A percentile compares a stretch with the other conserved stretches of the same genome.
These are phyloP conservation scores for Peribatodes rhomboidaria DNA, from an alignment of 2,888 invertebrate species.

Conservation along the genomic window DNA sequence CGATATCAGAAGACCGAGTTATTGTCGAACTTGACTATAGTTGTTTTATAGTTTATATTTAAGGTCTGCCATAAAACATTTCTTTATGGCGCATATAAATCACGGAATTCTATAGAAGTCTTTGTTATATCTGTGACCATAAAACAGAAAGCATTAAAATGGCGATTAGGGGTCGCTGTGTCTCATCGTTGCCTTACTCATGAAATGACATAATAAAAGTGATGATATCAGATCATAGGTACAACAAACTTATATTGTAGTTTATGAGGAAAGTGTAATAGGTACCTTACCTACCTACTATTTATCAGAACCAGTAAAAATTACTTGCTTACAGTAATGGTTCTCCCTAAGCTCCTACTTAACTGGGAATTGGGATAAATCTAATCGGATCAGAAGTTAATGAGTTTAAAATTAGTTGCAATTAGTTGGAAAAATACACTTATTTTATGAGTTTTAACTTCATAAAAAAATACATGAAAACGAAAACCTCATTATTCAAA, in stretches of 20 bases:
- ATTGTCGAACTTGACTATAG: constrained; percentile 36
- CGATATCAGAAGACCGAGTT: constrained; percentile 31
- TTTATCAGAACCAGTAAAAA: too few relatives aligned
- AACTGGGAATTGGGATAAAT: too few relatives aligned
- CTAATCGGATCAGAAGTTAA: not conserved
- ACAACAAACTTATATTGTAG: too few relatives aligned
- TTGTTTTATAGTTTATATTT: constrained; percentile 47
- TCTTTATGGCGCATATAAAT: constrained; percentile 61
- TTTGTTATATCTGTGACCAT: constrained; percentile 62
- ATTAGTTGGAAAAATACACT: too few relatives aligned
- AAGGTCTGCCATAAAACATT: constrained; percentile 50
- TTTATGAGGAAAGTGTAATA: not conserved
- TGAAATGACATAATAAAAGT: constrained; percentile 55
- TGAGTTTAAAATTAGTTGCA: not conserved
- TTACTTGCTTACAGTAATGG: too few relatives aligned
- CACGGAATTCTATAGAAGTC: constrained; percentile 58
- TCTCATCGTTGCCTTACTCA: constrained; percentile 60
- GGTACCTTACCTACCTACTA: too few relatives aligned
- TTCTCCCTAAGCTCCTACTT: too few relatives aligned
- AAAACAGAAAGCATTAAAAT: constrained; percentile 68
- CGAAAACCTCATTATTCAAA: not conserved
- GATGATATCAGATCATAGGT: constrained; percentile 35
- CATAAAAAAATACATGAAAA: too few relatives aligned
- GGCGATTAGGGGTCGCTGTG: constrained; percentile 63
- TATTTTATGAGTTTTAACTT: too few relatives aligned